phyloP scores from a whole-genome alignment of 2,113 vertebrate species.

The Motacilla alba region DNA sequence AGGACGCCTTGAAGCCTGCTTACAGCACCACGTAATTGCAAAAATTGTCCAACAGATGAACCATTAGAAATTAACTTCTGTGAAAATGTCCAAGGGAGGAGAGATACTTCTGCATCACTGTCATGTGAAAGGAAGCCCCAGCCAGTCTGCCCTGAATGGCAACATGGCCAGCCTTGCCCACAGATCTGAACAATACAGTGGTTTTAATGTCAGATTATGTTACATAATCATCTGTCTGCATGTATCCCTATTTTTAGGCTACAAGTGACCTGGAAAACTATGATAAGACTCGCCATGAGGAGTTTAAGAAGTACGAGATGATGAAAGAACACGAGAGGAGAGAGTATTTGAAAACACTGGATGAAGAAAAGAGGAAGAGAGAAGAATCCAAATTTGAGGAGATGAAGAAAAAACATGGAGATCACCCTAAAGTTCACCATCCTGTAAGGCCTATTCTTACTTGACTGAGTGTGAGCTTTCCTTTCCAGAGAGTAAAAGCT shows the following conservation, averaged over 20 bases:
- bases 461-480: neutral
- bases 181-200: neutral
- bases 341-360: slow-evolving; percentile 90
- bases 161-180: neutral
- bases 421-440: slow-evolving; percentile 97
- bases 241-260: slow-evolving; percentile 72
- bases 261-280: slow-evolving; percentile 93
- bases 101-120: neutral
- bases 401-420: slow-evolving; percentile 93
- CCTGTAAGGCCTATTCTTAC: slow-evolving; percentile 77
- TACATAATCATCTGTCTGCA: neutral
- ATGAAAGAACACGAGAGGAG: slow-evolving; percentile 93
- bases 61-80: neutral
- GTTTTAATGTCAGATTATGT: neutral
- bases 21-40: neutral
- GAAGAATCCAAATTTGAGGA: slow-evolving; percentile 92
- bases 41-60: neutral
- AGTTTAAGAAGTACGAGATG: slow-evolving; percentile 97
- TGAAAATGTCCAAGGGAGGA: neutral
- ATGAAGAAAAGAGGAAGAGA: slow-evolving; percentile 84
- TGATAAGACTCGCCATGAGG: slow-evolving; percentile 93
- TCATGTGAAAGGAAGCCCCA: neutral
- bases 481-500: neutral
- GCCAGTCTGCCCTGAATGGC: neutral
- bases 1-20: neutral